These are phyloP conservation scores for Cephus sareptanus DNA, from an alignment of 2,888 invertebrate species.

Conservation along the genomic window DNA sequence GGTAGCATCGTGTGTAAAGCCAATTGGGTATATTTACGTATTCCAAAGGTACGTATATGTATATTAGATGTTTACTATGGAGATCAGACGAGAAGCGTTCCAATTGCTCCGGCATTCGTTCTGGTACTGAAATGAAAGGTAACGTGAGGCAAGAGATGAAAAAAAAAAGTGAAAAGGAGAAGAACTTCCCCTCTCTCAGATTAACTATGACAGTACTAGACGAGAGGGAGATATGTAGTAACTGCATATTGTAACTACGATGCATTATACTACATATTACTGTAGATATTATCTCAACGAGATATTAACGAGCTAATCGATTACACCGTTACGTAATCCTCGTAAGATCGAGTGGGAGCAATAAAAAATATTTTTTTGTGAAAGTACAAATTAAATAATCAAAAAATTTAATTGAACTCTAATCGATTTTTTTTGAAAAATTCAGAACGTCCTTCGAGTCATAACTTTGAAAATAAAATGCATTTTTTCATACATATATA, in stretches of 20 bases:
- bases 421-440: too few species aligned
- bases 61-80: background rate
- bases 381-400: background rate
- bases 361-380: background rate
- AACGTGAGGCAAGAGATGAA: conserved; percentile 12
- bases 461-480: too few species aligned
- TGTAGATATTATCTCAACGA: background rate
- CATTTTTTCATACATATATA: too few species aligned
- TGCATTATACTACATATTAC: background rate
- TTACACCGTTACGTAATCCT: background rate
- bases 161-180: background rate
- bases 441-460: too few species aligned
- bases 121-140: conserved; percentile 16
- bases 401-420: too few species aligned
- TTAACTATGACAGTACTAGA: background rate
- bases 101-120: background rate
- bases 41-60: background rate
- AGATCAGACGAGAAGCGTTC: background rate
- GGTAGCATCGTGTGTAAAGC: background rate
- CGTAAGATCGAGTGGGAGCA: background rate
- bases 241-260: background rate
- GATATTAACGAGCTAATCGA: background rate
- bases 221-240: background rate
- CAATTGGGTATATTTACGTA: background rate
- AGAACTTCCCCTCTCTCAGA: background rate